Percentiles rank a stretch among this genome's conserved stretches.
Conservation (phyloP, 2,797 vertebrate genomes). For the Danionella dracula region DNA sequence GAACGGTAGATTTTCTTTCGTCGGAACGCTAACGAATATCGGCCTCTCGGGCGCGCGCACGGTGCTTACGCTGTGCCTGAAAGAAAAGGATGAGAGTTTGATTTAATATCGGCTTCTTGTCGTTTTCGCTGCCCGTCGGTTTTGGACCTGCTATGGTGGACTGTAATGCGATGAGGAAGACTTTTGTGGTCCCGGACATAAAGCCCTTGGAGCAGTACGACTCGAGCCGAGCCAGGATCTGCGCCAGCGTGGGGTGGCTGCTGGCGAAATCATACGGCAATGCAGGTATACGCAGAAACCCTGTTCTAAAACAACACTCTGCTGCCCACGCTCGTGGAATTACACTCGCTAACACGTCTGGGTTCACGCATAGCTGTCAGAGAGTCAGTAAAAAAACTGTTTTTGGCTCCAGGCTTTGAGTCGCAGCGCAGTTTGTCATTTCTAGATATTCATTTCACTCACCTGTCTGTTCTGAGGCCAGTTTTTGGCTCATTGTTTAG, state of each 20-base stretch:
- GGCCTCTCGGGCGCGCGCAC: constrained; percentile 51
- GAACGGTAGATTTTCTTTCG: constrained; percentile 47
- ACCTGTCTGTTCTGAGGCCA: background rate
- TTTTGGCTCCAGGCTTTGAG: background rate
- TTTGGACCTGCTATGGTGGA: constrained; percentile 76
- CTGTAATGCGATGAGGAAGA: constrained; percentile 77
- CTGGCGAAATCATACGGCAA: constrained; percentile 81
- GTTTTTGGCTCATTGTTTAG: background rate
- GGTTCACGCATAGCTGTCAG: background rate
- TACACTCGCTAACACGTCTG: background rate
- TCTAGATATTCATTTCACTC: background rate
- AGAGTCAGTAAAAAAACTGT: background rate
- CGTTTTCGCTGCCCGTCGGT: constrained; percentile 33
- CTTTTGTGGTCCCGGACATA: constrained; percentile 85
- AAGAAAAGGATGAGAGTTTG: constrained; percentile 62
- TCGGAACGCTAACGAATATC: constrained; percentile 51
- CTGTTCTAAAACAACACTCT: background rate
- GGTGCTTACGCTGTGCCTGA: constrained; percentile 45
- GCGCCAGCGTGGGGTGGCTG: constrained; percentile 87
- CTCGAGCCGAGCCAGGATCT: constrained; percentile 80
- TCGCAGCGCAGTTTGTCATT: background rate
- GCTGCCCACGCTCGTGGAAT: background rate
- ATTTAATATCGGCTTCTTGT: constrained; percentile 43
- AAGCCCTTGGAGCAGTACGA: constrained; percentile 88
- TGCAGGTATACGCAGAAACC: constrained; percentile 71